Base-by-base conservation (phyloP, 2,113 vertebrate genomes). In the Elephas maximus region DNA sequence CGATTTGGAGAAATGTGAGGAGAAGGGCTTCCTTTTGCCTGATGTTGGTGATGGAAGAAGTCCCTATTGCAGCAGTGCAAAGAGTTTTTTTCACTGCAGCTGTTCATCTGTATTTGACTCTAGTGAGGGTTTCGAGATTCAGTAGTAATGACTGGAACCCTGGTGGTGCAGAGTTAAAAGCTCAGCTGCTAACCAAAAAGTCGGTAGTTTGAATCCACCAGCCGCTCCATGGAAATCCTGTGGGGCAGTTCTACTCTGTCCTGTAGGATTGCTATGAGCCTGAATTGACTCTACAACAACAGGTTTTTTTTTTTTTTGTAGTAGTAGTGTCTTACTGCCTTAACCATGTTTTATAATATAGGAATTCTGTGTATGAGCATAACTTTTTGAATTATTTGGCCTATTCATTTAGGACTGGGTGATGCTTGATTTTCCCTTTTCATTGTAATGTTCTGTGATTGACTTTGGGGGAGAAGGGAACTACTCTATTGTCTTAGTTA, bases 111-210 rank as follows among this genome's bases (percentile, higher is more conserved):
- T 94, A 12, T 87, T 96, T 92, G 88, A 67, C 51, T 86, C 89
- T 78, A 26, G n/a, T 95, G 73, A 97, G 74, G 60, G n/a, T 94
- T 94, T 80, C 90, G 84, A 95, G 88, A 88, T 82, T 4, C 33
- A 37, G 20, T 93, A 48, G 89, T 74, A 94, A 65, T 87, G 8
- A 30, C 57, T 84, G 15, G 53, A 17, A 14, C 53, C 53, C 12
- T 57, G 48, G 11, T 57, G 53, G 53, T 57, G 53, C 53, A 57
- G 53, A 57, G 15, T 57, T 57, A 57, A 57, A 14, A 3, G 11
- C 15, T 57, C 53, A 57, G 53, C 53, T 57, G 53, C 53, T 57
- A 3, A 57, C 53, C 4, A 57, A 57, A 15, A 57, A 57, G 53
- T 57, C 11, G 15, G 53, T 14, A 17, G 53, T 57, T 57, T 12